Evolutionary conservation across 2,888 invertebrate species (phyloP).

Genomic region (Ormyrus pomaceus): DNA sequence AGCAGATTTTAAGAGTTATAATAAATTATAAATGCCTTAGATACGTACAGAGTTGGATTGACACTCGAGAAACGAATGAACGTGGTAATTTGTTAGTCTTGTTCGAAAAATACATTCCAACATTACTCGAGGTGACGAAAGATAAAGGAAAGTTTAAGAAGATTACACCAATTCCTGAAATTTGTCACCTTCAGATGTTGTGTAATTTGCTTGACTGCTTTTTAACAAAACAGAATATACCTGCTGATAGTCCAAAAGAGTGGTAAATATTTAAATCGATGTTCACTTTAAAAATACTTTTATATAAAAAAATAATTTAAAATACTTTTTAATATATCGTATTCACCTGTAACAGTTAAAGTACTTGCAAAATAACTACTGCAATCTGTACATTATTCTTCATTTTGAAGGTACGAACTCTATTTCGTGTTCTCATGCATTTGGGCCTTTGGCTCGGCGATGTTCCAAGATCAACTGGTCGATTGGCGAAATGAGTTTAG

Average conservation of each 20-base stretch:
- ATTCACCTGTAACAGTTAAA: neutral
- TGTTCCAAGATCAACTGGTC: conserved; percentile 92
- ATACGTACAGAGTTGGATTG: conserved; percentile 94
- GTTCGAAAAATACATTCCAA: conserved; percentile 95
- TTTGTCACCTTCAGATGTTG: conserved; percentile 92
- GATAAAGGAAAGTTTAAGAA: conserved; percentile 84
- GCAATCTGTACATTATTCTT: neutral
- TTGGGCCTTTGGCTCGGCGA: conserved; percentile 95
- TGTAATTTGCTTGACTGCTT: conserved; percentile 92
- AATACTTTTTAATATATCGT: neutral
- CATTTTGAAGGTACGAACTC: conserved; percentile 83
- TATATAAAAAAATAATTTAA: conserved; percentile 21
- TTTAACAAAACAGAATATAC: conserved; percentile 87
- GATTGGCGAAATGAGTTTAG: conserved; percentile 96
- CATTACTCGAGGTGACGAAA: conserved; percentile 85
- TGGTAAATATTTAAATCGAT: conserved; percentile 77
- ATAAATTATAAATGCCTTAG: conserved; percentile 72
- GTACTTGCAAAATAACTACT: neutral
- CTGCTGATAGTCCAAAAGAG: conserved; percentile 93
- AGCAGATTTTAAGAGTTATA: neutral
- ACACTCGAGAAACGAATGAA: conserved; percentile 85
- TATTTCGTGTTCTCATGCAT: conserved; percentile 94
- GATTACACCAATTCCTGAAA: conserved; percentile 93
- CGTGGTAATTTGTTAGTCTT: conserved; percentile 89
- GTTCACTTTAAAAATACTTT: neutral